Evolutionary conservation across 1,140 invertebrate species (phyloP), one percentile per base, ranked within the genome.

Genomic region (Magallana gigas): DNA sequence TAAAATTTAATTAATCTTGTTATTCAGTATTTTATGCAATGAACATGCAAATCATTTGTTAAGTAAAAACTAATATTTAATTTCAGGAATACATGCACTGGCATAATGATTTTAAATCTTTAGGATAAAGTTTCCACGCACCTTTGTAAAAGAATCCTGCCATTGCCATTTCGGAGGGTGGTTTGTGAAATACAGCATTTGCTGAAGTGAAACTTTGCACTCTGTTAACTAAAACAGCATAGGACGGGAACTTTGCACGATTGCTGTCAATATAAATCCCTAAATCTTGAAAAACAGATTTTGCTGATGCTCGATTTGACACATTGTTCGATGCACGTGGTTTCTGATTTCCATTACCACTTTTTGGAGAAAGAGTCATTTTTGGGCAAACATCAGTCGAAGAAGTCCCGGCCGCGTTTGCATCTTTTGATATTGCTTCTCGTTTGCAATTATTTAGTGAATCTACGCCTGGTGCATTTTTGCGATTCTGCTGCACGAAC

Each of bases 61-160:
- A 48, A 48, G 36, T 48, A 48, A 48, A 48, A 48, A 48, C 36
- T 48, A 48, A 48, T 48, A 48, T 48, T 48, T 5, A 48, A 48
- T 48, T 48, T 48, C 36, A 48, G 36, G 3, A 48, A 48, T 48
- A 48, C 36, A 48, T 48, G 36, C 36, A 4, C 5, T 48, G 5
- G 5, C 36, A 48, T 48, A 48, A 48, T 48, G 36, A 48, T 48
- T 48, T 48, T 5, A 48, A 48, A 48, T 48, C 36, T 4, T 48
- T 0, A 4, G 5, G 0, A 48, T 4, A 48, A 48, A 48, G 36
- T 48, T 48, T 48, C 5, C 36, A 71, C 12, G 12, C 36, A 71
- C 68, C 68, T 23, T 71, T 71, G 23, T 11, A 71, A 71, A 71
- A 71, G 68, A 71, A 71, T 29, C 68, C 68, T 29, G 68, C 68